These are phyloP conservation scores for Allobates femoralis DNA, from an alignment of 2,797 vertebrate species.

Conservation along the genomic window DNA sequence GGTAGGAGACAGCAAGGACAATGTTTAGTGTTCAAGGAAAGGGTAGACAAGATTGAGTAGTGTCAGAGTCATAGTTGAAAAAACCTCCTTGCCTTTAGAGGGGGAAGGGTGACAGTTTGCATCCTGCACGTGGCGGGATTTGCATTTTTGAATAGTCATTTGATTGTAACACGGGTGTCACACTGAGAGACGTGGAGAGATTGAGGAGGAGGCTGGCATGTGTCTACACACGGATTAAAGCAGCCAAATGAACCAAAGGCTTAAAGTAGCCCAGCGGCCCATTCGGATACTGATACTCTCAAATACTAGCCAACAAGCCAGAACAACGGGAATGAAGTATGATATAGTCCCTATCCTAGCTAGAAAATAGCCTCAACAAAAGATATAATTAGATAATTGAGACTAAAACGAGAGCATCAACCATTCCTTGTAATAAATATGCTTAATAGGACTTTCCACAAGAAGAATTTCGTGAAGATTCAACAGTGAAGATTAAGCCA, in stretches of 20 bases:
- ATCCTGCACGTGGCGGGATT: constrained; percentile 64
- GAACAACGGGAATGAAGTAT: constrained; percentile 14
- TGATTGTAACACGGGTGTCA: constrained; percentile 55
- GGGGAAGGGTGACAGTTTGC: constrained; percentile 67
- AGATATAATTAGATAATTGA: neutral
- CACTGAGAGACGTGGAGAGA: constrained; percentile 51
- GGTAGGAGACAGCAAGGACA: neutral
- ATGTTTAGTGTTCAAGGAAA: neutral
- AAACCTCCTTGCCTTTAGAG: constrained; percentile 66
- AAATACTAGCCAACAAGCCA: constrained; percentile 35
- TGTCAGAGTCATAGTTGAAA: constrained; percentile 63
- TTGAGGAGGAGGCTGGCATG: constrained; percentile 50
- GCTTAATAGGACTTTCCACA: neutral
- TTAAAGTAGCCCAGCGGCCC: constrained; percentile 35
- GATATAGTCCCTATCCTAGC: neutral
- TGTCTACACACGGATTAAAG: constrained; percentile 56
- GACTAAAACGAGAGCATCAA: constrained; percentile 3
- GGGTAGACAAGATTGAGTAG: constrained; percentile 40
- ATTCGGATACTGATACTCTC: constrained; percentile 31
- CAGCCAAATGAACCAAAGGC: constrained; percentile 55
- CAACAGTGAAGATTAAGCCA: neutral
- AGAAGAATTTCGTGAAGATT: neutral
- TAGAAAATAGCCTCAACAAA: neutral
- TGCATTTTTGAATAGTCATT: constrained; percentile 65
- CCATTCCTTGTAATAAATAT: constrained; percentile 18